Conservation (phyloP, 2,888 invertebrate genomes). For the Philaethria dido region DNA sequence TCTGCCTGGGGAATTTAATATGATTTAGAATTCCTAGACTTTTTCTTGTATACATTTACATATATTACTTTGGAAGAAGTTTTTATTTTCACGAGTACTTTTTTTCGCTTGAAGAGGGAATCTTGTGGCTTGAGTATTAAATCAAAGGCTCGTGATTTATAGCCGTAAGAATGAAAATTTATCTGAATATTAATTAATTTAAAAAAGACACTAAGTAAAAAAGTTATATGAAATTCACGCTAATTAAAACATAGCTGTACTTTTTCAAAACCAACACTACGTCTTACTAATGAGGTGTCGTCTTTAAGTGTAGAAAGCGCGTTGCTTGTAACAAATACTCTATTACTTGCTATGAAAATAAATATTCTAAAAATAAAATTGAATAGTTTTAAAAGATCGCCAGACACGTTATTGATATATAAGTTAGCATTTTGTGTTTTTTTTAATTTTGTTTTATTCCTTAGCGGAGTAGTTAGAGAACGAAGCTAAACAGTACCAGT, state of each 20-base stretch:
- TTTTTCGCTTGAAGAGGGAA: background rate
- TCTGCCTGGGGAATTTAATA: conserved; percentile 22
- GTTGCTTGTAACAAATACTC: conserved; percentile 1
- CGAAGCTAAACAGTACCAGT: too few species aligned
- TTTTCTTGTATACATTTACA: conserved; percentile 9
- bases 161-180: conserved; percentile 3
- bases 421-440: too few species aligned
- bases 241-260: conserved; percentile 18
- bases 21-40: conserved; percentile 10
- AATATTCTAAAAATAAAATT: background rate
- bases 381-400: background rate
- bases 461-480: too few species aligned
- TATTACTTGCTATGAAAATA: background rate
- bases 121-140: background rate
- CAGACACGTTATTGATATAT: too few species aligned
- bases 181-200: conserved; percentile 1
- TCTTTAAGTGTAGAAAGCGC: conserved; percentile 2
- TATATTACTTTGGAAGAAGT: background rate
- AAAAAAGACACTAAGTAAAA: conserved; percentile 14
- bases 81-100: background rate
- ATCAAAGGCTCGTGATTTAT: background rate
- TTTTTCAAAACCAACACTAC: conserved; percentile 10
- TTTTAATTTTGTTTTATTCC: too few species aligned
- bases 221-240: conserved; percentile 7
- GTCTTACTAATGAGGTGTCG: conserved; percentile 27